Evolutionary conservation across 2,888 invertebrate species (phyloP).

Genomic region (Drosophila prolongata): DNA sequence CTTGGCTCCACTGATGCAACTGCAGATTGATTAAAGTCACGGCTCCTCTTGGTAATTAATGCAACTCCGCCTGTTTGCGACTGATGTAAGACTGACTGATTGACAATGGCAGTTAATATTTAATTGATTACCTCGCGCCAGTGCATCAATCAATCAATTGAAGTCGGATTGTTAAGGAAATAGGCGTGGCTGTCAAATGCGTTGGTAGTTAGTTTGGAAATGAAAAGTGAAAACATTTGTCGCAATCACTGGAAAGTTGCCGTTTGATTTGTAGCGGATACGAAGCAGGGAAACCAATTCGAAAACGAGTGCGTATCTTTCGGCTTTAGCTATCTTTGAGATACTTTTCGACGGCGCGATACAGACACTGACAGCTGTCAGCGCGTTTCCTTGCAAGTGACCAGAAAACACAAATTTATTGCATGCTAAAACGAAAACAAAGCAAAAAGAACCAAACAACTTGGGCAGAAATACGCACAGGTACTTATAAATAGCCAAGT

Average conservation of each 20-base stretch:
- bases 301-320: constrained; percentile 22
- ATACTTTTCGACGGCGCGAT: constrained; percentile 24
- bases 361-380: constrained; percentile 69
- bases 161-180: constrained; percentile 26
- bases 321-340: constrained; percentile 42
- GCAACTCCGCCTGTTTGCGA: constrained; percentile 45
- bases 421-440: constrained; percentile 53
- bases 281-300: constrained; percentile 31
- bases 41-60: constrained; percentile 61
- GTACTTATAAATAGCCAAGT: constrained; percentile 64
- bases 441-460: constrained; percentile 2
- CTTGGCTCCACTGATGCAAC: constrained; percentile 68
- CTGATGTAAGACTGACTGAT: constrained; percentile 63
- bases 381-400: constrained; percentile 54
- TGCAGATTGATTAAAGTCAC: constrained; percentile 37
- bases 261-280: constrained; percentile 21
- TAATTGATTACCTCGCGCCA: constrained; percentile 58
- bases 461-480: constrained; percentile 33
- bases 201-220: constrained; percentile 15
- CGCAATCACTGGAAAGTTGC: constrained; percentile 51
- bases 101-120: constrained; percentile 65
- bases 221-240: constrained; percentile 69
- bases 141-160: constrained; percentile 61
- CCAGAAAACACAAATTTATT: constrained; percentile 66
- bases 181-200: constrained; percentile 61